phyloP scores from a whole-genome alignment of 2,888 invertebrate genomes.

The Panzeria rudis region DNA sequence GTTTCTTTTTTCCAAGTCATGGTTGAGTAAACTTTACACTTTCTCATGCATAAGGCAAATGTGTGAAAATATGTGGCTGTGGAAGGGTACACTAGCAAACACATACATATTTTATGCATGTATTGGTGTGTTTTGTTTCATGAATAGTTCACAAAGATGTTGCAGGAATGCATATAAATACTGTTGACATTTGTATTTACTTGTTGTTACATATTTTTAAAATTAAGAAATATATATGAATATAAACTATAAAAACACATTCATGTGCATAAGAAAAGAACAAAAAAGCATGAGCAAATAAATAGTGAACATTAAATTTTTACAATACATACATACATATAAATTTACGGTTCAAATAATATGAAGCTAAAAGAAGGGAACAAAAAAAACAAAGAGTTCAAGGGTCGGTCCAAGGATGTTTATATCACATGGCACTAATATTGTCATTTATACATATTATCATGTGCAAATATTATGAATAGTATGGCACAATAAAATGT shows the following conservation, averaged over 20 bases:
- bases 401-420: constrained; percentile 66
- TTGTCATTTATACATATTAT: constrained; percentile 16
- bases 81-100: neutral
- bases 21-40: constrained; percentile 71
- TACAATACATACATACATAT: neutral
- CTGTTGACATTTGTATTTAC: constrained; percentile 71
- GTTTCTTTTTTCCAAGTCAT: constrained; percentile 53
- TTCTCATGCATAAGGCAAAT: constrained; percentile 58
- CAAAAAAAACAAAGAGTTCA: constrained; percentile 51
- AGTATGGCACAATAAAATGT: constrained; percentile 27
- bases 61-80: constrained; percentile 42
- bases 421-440: constrained; percentile 50
- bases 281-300: constrained; percentile 1
- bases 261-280: constrained; percentile 9
- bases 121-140: constrained; percentile 41
- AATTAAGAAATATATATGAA: constrained; percentile 50
- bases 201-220: constrained; percentile 66
- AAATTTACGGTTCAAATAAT: neutral
- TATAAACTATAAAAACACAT: constrained; percentile 46
- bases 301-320: constrained; percentile 38
- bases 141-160: constrained; percentile 65
- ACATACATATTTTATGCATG: constrained; percentile 16
- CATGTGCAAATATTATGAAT: constrained; percentile 8
- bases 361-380: constrained; percentile 4
- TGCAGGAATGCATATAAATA: constrained; percentile 66